Percentiles rank a stretch among this genome's conserved stretches.
Evolutionary conservation across 2,888 invertebrate species (phyloP).

Genomic region (Agrochola litura): DNA sequence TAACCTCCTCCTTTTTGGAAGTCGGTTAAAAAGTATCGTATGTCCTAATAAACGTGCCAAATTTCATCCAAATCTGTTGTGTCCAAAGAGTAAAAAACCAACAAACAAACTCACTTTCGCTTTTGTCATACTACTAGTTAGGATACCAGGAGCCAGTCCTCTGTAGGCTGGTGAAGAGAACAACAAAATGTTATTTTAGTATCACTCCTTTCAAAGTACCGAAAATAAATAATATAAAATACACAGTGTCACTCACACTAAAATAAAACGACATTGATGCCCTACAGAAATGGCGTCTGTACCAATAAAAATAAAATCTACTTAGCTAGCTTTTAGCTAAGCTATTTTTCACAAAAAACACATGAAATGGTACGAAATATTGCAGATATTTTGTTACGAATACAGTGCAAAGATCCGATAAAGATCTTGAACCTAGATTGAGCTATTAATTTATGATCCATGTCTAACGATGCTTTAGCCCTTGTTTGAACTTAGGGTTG

Average conservation of each 20-base stretch:
- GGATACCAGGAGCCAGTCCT: background rate
- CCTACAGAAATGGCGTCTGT: background rate
- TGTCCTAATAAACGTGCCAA: no score
- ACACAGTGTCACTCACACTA: conserved; percentile 12
- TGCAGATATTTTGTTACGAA: conserved; percentile 7
- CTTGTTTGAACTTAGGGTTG: conserved; percentile 25
- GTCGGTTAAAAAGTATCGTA: no score
- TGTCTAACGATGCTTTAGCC: conserved; percentile 19
- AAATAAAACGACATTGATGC: background rate
- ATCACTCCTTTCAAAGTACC: background rate
- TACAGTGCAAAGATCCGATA: conserved; percentile 33
- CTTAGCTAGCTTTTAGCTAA: background rate
- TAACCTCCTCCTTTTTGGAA: no score
- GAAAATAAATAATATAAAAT: background rate
- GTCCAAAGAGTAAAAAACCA: no score
- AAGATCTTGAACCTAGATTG: conserved; percentile 38
- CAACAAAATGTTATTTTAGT: conserved; percentile 2
- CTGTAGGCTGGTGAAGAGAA: background rate
- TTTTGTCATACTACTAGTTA: no score
- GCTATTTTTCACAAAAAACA: background rate
- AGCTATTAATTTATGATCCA: conserved; percentile 27
- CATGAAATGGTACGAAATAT: background rate
- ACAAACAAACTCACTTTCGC: no score
- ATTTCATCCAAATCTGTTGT: no score
- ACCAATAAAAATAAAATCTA: background rate